Base-by-base conservation (phyloP, 2,888 invertebrate species). In the Ormyrus thymus region DNA sequence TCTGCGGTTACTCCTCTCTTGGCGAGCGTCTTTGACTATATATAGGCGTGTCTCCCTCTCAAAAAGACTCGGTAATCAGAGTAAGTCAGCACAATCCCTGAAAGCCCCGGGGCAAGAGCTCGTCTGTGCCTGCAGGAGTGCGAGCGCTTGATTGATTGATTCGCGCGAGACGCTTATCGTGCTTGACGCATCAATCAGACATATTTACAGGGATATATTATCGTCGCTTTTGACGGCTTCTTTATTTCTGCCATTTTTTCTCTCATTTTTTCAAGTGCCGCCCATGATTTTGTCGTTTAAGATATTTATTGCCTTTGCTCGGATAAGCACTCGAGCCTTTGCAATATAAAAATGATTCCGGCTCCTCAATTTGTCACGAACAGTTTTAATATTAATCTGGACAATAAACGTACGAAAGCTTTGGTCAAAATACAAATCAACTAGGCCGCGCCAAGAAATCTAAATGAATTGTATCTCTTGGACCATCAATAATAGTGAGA, bases 1-100 rank as follows among this genome's bases (percentile, higher is more conserved):
- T 66, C 50, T 29, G 51, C 62, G 43, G 29, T 70, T 58, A 29
- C 29, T 29, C 29, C 29, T 29, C 29, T 29, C 29, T 29, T 48
- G 48, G 55, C 51, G 48, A 73, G 66, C 80, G 29, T 29, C 29
- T 29, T 29, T 29, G 29, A 29, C 29, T 29, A 29, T 29, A 29
- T 29, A 29, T 29, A 76, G 77, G 61, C 78, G 76, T 78, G 74
- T 79, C 43, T 76, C 66, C 51, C 9, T 58, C 74, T 82, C 82
- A 65, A 83, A 84, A 85, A 84, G 86, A 59, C 84, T 85, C 83
- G 83, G 85, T 85, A 86, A 87, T 84, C 82, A 83, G 74, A 48
- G 68, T 76, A 79, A 81, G 79, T 81, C 80, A 69, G 56, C 72
- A 83, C 82, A 84, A 86, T 86, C 83, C 83, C 70, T 50, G 66